Percentiles rank a stretch among this genome's conserved stretches.
phyloP scores from a whole-genome alignment of 2,113 vertebrate genomes.

The Eubucco bourcierii region DNA sequence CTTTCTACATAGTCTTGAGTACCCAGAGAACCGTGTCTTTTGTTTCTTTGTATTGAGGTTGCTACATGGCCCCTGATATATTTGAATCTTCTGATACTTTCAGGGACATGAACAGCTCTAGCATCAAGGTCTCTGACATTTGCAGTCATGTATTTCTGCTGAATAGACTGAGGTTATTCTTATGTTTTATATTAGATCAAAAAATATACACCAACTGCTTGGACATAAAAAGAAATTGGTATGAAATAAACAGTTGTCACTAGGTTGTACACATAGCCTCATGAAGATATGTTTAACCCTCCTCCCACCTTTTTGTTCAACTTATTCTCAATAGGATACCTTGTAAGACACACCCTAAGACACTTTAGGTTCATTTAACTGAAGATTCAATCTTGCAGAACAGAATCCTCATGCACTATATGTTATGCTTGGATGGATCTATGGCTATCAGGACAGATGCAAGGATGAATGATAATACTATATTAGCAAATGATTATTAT shows the following conservation, averaged over 20 bases:
- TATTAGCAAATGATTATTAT: constrained; percentile 33
- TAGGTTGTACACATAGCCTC: not conserved
- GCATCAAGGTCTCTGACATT: not conserved
- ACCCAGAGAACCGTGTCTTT: not conserved
- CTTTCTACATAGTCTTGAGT: not conserved
- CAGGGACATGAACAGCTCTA: not conserved
- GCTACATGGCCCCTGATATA: not conserved
- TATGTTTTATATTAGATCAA: not conserved
- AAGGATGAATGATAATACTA: constrained; percentile 42
- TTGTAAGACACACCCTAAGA: constrained; percentile 7
- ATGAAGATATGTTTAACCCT: not conserved
- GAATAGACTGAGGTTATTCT: not conserved
- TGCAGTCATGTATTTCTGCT: not conserved
- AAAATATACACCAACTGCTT: not conserved
- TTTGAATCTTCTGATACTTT: not conserved
- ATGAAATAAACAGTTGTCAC: not conserved
- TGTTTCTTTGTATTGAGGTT: not conserved
- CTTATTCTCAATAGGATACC: not conserved
- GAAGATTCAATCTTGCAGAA: constrained; percentile 62
- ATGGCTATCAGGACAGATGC: constrained; percentile 41
- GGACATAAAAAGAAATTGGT: not conserved
- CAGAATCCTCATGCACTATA: constrained; percentile 28
- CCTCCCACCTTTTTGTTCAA: not conserved
- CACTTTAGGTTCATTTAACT: constrained; percentile 50
- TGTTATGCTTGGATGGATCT: constrained; percentile 28